Conservation (phyloP, 2,888 invertebrate genomes). For the Pomacea canaliculata region DNA sequence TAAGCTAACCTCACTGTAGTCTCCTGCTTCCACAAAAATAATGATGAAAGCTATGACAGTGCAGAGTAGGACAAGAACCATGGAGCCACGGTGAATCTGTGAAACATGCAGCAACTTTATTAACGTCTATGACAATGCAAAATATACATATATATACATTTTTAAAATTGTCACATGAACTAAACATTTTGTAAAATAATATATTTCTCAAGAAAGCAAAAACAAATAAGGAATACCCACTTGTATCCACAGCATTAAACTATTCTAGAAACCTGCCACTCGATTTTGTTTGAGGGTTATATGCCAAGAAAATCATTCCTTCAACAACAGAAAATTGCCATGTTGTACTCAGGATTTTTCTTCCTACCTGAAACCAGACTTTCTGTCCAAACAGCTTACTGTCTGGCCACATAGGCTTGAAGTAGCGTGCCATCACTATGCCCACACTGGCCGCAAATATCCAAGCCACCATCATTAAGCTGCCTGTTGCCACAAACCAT, state of each 20-base stretch:
- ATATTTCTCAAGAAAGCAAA: neutral
- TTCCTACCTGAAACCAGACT: conserved; percentile 67
- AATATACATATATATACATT: too few species aligned
- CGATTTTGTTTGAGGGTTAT: neutral
- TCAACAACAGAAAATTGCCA: neutral
- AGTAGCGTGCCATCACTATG: conserved; percentile 66
- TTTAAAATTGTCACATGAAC: too few species aligned
- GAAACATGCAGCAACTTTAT: conserved; percentile 11
- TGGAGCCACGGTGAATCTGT: conserved; percentile 51
- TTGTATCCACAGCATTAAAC: neutral
- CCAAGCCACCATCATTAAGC: conserved; percentile 69
- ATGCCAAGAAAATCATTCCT: neutral
- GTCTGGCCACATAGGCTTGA: conserved; percentile 67
- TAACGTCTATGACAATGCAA: neutral
- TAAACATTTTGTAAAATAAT: too few species aligned
- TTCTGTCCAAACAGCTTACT: conserved; percentile 53
- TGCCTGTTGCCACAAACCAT: conserved; percentile 45
- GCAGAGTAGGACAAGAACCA: conserved; percentile 48
- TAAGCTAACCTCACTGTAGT: conserved; percentile 54
- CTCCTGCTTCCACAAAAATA: conserved; percentile 63
- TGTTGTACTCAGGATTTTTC: neutral
- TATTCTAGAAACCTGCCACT: neutral
- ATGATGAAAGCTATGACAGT: conserved; percentile 62
- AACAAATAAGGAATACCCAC: neutral
- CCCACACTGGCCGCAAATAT: conserved; percentile 66